Conservation (phyloP, 2,888 invertebrate species). For the Epistrophe eligans region DNA sequence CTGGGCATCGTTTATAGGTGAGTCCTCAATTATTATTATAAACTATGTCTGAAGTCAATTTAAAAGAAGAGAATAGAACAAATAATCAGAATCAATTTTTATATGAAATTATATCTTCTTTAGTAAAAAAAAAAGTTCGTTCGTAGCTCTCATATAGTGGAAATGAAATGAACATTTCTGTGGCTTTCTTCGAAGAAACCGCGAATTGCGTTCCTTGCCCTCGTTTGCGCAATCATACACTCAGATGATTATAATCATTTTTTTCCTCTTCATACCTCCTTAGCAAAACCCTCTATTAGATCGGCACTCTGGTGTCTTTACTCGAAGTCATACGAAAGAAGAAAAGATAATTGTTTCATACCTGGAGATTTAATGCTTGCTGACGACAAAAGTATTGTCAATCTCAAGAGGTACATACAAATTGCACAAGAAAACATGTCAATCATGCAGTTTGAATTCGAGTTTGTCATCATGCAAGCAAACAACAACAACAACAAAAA, state of each 20-base stretch:
- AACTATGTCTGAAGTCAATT: constrained; percentile 1
- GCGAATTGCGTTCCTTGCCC: constrained; percentile 68
- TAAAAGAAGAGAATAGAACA: not conserved
- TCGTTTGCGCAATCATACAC: constrained; percentile 61
- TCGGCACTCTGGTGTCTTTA: not conserved
- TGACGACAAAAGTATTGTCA: constrained; percentile 12
- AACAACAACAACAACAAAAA: not conserved
- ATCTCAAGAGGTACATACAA: constrained; percentile 30
- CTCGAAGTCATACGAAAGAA: not conserved
- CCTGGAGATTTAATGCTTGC: constrained; percentile 25
- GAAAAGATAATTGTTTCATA: constrained; percentile 39
- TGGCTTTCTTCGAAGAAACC: constrained; percentile 58
- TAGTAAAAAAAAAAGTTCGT: not conserved
- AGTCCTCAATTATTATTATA: constrained; percentile 43
- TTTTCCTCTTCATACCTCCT: not conserved
- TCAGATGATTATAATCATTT: constrained; percentile 40
- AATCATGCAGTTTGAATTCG: constrained; percentile 41
- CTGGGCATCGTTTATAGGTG: constrained; percentile 56
- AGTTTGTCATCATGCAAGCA: not conserved
- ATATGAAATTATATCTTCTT: not conserved
- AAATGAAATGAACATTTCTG: constrained; percentile 40
- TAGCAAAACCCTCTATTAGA: not conserved
- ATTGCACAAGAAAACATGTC: constrained; percentile 40
- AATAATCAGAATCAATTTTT: constrained; percentile 45
- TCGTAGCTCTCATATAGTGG: not conserved